These are phyloP conservation scores for Trachops cirrhosus DNA, from an alignment of 2,797 vertebrate species.

Conservation along the genomic window DNA sequence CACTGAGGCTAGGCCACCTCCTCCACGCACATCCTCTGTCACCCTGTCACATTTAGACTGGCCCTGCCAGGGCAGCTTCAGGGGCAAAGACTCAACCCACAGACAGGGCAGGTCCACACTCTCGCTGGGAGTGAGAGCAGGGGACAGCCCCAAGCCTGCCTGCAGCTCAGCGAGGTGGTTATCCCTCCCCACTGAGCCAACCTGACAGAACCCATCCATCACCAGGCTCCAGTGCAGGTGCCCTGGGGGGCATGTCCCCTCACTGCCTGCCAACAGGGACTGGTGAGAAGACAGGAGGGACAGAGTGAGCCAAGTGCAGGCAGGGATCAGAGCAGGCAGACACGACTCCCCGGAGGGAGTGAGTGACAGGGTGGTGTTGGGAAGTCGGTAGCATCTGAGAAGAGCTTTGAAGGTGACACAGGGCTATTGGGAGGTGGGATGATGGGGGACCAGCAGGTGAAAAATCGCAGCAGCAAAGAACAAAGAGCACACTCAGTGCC, in stretches of 20 bases:
- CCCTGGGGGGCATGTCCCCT: not conserved
- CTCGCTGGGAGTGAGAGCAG: not conserved
- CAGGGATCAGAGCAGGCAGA: not conserved
- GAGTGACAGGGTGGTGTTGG: not conserved
- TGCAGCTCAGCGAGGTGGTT: not conserved
- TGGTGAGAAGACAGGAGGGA: not conserved
- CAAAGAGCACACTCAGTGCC: not conserved
- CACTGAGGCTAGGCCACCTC: not conserved
- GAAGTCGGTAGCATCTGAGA: not conserved
- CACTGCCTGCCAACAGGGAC: not conserved
- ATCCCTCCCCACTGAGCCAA: constrained; percentile 9
- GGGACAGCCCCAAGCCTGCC: not conserved
- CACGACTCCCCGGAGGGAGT: not conserved
- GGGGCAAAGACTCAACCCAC: not conserved
- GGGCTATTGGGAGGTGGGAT: not conserved
- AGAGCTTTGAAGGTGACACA: not conserved
- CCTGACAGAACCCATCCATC: constrained; percentile 31
- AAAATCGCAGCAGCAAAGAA: not conserved
- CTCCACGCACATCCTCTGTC: not conserved
- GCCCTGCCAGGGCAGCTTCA: not conserved
- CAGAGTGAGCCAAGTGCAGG: not conserved
- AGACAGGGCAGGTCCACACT: not conserved
- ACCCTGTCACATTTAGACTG: not conserved
- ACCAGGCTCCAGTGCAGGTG: not conserved
- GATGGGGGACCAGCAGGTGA: not conserved